These are phyloP conservation scores for Synodontis membranacea DNA, from an alignment of 2,113 vertebrate species.

Conservation along the genomic window DNA sequence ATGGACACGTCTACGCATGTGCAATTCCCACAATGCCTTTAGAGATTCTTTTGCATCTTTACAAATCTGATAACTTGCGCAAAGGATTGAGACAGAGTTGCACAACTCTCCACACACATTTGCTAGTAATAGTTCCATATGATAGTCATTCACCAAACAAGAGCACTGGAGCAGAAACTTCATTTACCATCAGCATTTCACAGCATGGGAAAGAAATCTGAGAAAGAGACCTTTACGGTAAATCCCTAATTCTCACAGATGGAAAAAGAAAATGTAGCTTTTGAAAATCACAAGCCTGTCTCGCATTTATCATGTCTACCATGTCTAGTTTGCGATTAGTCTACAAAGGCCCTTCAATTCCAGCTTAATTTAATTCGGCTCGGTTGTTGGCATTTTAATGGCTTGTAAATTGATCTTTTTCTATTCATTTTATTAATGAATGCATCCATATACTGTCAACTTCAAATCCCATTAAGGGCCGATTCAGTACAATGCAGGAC, in stretches of 20 bases:
- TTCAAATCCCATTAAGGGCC: background rate
- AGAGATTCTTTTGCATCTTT: too few relatives aligned
- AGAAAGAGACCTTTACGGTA: background rate
- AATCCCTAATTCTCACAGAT: background rate
- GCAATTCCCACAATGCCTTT: too few relatives aligned
- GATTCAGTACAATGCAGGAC: background rate
- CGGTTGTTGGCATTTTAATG: background rate
- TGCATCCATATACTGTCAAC: background rate
- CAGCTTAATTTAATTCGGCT: background rate
- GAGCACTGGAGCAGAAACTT: conserved; percentile 22
- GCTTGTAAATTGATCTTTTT: background rate
- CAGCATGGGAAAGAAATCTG: background rate
- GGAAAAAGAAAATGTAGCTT: background rate
- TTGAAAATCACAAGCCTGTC: background rate
- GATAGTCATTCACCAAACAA: background rate
- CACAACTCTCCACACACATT: too few relatives aligned
- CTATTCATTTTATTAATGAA: background rate
- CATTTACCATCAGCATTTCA: background rate
- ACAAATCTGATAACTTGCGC: too few relatives aligned
- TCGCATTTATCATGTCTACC: background rate
- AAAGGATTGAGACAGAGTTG: too few relatives aligned
- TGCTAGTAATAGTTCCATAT: too few relatives aligned
- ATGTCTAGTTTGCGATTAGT: background rate
- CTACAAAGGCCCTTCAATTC: background rate
- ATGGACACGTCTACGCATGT: too few relatives aligned